Conservation (phyloP, 2,113 vertebrate species). For the Catharus bicknelli region DNA sequence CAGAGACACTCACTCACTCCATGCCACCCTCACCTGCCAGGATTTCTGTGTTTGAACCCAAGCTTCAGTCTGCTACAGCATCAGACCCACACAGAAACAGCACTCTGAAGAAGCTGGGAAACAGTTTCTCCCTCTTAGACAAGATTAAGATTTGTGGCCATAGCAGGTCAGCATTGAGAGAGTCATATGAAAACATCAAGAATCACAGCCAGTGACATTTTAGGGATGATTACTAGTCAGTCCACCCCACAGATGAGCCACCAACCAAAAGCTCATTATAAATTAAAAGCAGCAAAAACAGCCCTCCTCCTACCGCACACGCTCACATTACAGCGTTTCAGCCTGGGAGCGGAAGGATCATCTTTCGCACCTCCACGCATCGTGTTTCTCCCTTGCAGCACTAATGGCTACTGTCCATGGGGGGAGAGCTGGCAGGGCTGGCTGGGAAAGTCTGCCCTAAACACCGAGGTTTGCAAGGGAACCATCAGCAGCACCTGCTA, state of each 20-base stretch:
- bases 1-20: not conserved
- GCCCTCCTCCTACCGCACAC: not conserved
- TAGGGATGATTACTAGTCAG: not conserved
- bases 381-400: not conserved
- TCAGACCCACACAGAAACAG: rapidly evolving
- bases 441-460: not conserved
- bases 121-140: not conserved
- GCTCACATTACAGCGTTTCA: conserved; percentile 3
- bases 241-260: not conserved
- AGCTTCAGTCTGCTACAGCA: not conserved
- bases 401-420: not conserved
- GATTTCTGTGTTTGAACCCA: not conserved
- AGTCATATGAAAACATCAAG: not conserved
- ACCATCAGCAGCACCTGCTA: not conserved
- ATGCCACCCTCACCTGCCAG: not conserved
- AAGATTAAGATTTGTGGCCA: not conserved
- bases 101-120: not conserved
- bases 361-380: not conserved
- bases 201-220: not conserved
- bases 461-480: not conserved
- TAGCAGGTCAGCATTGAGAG: not conserved
- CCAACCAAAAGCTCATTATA: not conserved
- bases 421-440: not conserved
- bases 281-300: not conserved
- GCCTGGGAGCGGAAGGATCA: conserved; percentile 8